phyloP scores from a whole-genome alignment of 2,113 vertebrate species.

The Ammodytes marinus region DNA sequence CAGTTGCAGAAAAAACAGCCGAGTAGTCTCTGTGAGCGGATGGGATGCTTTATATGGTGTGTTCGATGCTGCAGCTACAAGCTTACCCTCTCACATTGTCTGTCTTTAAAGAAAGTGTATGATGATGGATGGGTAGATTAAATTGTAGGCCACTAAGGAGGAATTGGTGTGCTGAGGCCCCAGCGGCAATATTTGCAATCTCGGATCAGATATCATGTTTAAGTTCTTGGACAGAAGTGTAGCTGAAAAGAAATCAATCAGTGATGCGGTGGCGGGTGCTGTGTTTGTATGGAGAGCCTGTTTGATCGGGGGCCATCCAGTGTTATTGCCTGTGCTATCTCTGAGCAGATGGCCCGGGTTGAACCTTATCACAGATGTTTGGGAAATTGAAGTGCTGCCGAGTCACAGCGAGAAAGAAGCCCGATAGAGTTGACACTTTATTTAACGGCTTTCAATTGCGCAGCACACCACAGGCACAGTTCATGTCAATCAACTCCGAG shows the following conservation, averaged over 20 bases:
- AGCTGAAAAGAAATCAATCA: conserved; percentile 19
- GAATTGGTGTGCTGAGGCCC: background rate
- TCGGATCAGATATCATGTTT: conserved; percentile 2
- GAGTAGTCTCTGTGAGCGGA: background rate
- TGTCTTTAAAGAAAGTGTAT: background rate
- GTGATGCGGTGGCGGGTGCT: background rate
- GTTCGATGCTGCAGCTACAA: background rate
- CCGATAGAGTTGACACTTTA: conserved; percentile 41
- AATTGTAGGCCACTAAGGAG: background rate
- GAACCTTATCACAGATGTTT: conserved; percentile 75
- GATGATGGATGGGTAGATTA: background rate
- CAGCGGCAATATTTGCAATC: background rate
- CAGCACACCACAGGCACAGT: conserved; percentile 26
- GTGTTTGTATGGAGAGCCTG: conserved; percentile 16
- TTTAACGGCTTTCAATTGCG: conserved; percentile 50
- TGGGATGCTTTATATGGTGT: background rate
- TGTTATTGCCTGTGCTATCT: conserved; percentile 60
- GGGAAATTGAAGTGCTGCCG: conserved; percentile 64
- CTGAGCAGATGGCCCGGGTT: conserved; percentile 67
- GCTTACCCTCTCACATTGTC: background rate
- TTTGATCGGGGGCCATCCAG: conserved; percentile 49
- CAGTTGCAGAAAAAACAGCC: background rate
- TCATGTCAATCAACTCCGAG: conserved; percentile 31
- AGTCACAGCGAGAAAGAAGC: conserved; percentile 47
- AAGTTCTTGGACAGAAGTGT: conserved; percentile 4